Conservation (phyloP, 2,888 invertebrate species). For the Papilio elwesi region DNA sequence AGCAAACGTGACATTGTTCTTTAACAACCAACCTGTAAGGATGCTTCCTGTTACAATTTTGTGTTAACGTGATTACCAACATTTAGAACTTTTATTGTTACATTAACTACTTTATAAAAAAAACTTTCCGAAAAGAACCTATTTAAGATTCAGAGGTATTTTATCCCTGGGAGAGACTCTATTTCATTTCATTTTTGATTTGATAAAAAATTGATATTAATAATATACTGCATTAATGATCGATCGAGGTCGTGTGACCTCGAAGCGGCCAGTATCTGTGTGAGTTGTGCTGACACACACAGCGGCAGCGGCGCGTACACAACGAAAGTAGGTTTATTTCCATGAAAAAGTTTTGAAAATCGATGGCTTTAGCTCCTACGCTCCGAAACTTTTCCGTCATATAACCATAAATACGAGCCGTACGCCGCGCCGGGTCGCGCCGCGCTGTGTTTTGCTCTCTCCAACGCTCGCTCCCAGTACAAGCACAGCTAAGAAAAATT, state of each 20-base stretch:
- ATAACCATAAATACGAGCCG: constrained; percentile 79
- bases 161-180: constrained; percentile 10
- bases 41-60: no score
- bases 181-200: not conserved
- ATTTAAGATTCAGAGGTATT: no score
- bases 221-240: constrained; percentile 45
- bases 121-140: no score
- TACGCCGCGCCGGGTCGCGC: constrained; percentile 62
- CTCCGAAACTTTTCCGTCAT: constrained; percentile 81
- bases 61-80: no score
- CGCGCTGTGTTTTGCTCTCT: constrained; percentile 75
- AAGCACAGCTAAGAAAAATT: constrained; percentile 62
- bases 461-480: constrained; percentile 51
- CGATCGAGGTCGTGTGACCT: constrained; percentile 69
- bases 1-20: no score
- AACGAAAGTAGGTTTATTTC: constrained; percentile 84
- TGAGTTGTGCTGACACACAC: constrained; percentile 68
- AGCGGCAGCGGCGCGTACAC: constrained; percentile 62
- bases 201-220: not conserved
- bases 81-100: no score
- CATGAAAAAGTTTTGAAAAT: constrained; percentile 85
- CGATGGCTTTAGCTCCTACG: constrained; percentile 84
- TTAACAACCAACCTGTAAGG: no score
- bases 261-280: constrained; percentile 55
- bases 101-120: no score